Evolutionary conservation across 2,113 vertebrate genomes (phyloP).

Genomic region (Thamnophis sirtalis): DNA sequence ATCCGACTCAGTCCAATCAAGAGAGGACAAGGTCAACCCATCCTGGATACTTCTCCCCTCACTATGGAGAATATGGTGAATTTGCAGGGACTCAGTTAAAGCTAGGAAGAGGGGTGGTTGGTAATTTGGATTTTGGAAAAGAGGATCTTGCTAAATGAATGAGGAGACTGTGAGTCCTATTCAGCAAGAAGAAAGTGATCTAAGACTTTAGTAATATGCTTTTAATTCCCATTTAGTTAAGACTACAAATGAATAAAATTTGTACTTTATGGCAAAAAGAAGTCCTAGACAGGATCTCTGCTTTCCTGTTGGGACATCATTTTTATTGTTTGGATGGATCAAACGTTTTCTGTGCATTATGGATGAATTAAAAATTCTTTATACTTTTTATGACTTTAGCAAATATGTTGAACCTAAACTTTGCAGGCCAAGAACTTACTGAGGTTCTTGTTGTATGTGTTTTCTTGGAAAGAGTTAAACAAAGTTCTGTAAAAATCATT

Average conservation of each 20-base stretch:
- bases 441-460: conserved; percentile 31
- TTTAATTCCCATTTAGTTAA: background rate
- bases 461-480: conserved; percentile 26
- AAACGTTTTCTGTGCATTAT: background rate
- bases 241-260: background rate
- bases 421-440: conserved; percentile 34
- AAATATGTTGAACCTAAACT: background rate
- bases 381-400: background rate
- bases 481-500: conserved; percentile 41
- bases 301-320: background rate
- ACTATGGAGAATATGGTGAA: too few species aligned
- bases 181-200: background rate
- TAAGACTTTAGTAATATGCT: background rate
- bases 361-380: background rate
- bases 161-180: background rate
- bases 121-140: background rate
- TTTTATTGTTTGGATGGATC: background rate
- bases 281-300: background rate
- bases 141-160: background rate
- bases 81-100: background rate
- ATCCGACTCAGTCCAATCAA: too few species aligned
- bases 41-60: too few species aligned
- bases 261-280: background rate
- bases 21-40: too few species aligned
- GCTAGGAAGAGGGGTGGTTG: background rate